phyloP scores from a whole-genome alignment of 1,140 invertebrate species.

The Orchestia grillus region DNA sequence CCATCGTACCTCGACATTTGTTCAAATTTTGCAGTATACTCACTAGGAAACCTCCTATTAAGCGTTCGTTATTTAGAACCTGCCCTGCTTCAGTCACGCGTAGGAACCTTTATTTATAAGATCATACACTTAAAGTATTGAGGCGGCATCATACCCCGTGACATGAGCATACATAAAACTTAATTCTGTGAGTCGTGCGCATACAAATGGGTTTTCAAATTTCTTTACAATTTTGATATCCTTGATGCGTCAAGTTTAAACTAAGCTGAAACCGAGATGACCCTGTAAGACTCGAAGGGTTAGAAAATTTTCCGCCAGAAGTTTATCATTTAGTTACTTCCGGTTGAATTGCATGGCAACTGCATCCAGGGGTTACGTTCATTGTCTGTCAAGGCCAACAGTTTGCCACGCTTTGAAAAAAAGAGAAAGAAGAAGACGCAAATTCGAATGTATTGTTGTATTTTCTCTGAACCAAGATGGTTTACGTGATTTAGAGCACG shows the following conservation, averaged over 20 bases:
- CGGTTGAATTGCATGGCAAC: background rate
- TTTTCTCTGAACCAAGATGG: too few relatives aligned
- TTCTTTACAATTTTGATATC: too few relatives aligned
- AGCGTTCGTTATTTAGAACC: conserved; percentile 17
- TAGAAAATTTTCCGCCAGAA: background rate
- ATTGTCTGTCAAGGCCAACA: background rate
- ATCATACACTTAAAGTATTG: background rate
- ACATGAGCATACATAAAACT: background rate
- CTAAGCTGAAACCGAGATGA: too few relatives aligned
- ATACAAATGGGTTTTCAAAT: too few relatives aligned
- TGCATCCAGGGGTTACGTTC: background rate
- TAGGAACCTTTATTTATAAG: conserved; percentile 2
- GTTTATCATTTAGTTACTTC: background rate
- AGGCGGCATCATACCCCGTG: background rate
- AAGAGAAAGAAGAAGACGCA: background rate
- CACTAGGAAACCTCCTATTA: background rate
- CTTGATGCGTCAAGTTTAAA: too few relatives aligned
- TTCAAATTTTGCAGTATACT: background rate
- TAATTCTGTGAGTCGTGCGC: too few relatives aligned
- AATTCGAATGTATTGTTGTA: too few relatives aligned
- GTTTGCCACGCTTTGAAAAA: background rate
- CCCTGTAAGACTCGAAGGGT: too few relatives aligned
- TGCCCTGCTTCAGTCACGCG: background rate
- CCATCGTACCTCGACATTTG: background rate
- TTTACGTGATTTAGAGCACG: too few relatives aligned